These are phyloP conservation scores for Hippoglossus stenolepis DNA, from an alignment of 2,113 vertebrate species.

Conservation along the genomic window DNA sequence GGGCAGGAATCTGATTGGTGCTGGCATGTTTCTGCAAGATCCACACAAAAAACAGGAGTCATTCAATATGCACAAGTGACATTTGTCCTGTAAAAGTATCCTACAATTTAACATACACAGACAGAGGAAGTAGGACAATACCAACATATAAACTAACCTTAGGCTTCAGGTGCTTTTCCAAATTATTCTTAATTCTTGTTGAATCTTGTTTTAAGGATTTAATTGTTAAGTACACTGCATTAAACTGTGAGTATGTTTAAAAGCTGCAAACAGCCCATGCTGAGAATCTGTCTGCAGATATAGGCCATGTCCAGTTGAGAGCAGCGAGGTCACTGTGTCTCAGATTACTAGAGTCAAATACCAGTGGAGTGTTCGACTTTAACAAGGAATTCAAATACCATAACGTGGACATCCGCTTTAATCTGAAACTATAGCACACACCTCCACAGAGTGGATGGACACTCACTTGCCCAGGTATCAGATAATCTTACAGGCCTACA, in stretches of 20 bases:
- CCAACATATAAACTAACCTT: neutral
- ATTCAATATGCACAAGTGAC: too few species aligned
- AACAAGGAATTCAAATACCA: neutral
- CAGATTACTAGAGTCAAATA: neutral
- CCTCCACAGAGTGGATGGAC: too few species aligned
- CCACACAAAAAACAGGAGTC: too few species aligned
- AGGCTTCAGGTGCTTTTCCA: too few species aligned
- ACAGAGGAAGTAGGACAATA: neutral
- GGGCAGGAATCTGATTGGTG: slow-evolving; percentile 19
- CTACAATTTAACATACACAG: neutral
- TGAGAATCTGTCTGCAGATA: slow-evolving; percentile 6
- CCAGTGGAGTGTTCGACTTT: neutral
- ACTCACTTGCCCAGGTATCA: too few species aligned
- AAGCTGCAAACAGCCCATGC: neutral
- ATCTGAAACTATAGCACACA: too few species aligned
- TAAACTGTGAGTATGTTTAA: neutral
- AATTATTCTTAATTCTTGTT: too few species aligned
- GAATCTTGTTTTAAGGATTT: neutral
- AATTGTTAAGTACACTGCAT: neutral
- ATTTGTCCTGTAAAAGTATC: too few species aligned
- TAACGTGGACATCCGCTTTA: too few species aligned
- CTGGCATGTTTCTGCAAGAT: slow-evolving; percentile 22
- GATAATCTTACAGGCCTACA: too few species aligned
- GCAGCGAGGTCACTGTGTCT: neutral
- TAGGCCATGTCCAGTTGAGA: neutral